Base-by-base conservation (phyloP, 1,140 invertebrate genomes). In the Scaptodrosophila lebanonensis region DNA sequence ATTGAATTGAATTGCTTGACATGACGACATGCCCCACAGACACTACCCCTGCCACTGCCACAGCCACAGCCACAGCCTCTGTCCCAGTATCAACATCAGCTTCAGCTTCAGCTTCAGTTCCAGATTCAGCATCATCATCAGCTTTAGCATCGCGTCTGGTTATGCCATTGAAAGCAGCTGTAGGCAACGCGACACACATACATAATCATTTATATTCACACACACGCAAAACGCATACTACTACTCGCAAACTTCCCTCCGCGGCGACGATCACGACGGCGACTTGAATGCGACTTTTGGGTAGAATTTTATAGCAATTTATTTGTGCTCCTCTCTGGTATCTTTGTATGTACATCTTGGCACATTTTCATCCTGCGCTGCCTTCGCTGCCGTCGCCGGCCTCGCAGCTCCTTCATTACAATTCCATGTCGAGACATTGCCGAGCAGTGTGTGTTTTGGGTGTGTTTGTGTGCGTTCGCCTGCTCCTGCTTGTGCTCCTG, bases 1-100 rank as follows among this genome's bases (percentile, higher is more conserved):
- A 82, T 82, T 82, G 75, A 79, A 79, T 79, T 79, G 75, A 82
- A 82, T 82, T 82, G 75, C 75, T 83, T 82, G 76, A 83, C 76
- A 79, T 79, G 73, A 82, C 68, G 73, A 79, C 73, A 79, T 47
- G 44, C 22, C 22, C 8, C n/a, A n/a, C n/a, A n/a, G n/a, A 30
- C 52, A 58, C 52, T 29, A 25, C 44, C 27, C 22, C n/a, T 17
- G 7, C 5, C 7, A 25, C 12, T 17, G 17, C 4, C 45, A 12
- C 52, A 6, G 11, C 27, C 25, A 27, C 13, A 15, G 17, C n/a
- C 32, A 16, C 22, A 25, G 22, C 22, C 16, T 51, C 22, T 15
- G 25, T 36, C 20, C 44, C 38, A 29, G 15, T 42, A 18, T 38
- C 29, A 20, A 22, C 20, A 50, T 12, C 44, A 45, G 47, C 30